A percentile compares a stretch with the other conserved stretches of the same genome.
Evolutionary conservation across 1,140 invertebrate species (phyloP).

Genomic region (Schlechtendalia chinensis): DNA sequence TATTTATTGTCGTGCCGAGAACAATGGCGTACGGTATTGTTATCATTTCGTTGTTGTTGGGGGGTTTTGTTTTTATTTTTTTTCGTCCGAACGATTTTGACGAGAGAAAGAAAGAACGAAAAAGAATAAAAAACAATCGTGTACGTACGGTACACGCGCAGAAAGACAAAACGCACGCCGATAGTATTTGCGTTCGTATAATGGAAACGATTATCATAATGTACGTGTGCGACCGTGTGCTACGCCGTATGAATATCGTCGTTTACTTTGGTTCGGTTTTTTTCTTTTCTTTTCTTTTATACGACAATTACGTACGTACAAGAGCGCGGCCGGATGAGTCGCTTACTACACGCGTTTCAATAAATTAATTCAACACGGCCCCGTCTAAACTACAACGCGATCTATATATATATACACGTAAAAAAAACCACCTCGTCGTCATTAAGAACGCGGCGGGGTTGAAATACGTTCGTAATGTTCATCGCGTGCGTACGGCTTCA

Average conservation of each 20-base stretch:
- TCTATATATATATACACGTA: too few relatives aligned
- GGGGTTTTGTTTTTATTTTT: too few relatives aligned
- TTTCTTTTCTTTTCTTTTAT: not conserved
- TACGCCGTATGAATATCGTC: not conserved
- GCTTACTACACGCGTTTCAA: too few relatives aligned
- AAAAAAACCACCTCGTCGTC: too few relatives aligned
- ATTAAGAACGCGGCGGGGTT: too few relatives aligned
- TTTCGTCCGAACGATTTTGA: constrained; percentile 20
- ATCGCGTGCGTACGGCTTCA: too few relatives aligned
- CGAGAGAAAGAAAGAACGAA: constrained; percentile 17
- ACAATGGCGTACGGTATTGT: constrained; percentile 21
- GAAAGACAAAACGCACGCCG: too few relatives aligned
- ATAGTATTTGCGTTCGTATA: not conserved
- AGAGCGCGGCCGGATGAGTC: not conserved
- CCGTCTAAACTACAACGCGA: too few relatives aligned
- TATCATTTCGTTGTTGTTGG: constrained; percentile 16
- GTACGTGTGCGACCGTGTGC: not conserved
- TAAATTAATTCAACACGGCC: not conserved
- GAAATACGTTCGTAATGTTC: too few relatives aligned
- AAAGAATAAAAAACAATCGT: not conserved
- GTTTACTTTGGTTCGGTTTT: not conserved
- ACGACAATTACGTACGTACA: not conserved
- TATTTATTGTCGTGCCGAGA: constrained; percentile 30
- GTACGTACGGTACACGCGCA: not conserved
- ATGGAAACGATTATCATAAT: not conserved